These are phyloP conservation scores for Palloptera scutellata DNA, from an alignment of 2,888 invertebrate genomes.

Conservation along the genomic window DNA sequence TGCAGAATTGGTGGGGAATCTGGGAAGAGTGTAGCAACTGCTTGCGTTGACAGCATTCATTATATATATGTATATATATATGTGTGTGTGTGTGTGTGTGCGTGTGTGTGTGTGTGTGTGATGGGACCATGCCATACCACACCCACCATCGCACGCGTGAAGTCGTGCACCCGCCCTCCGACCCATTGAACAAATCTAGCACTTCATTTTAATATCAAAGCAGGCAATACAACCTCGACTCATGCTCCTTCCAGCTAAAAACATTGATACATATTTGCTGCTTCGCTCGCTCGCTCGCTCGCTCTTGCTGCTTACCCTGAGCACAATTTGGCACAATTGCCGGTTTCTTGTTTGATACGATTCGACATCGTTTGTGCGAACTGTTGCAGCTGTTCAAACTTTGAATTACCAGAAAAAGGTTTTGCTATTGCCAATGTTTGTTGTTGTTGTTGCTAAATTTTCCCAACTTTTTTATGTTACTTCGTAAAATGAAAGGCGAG, in stretches of 20 bases:
- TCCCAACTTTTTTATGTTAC: constrained; percentile 5
- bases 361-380: constrained; percentile 47
- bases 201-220: no score
- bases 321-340: constrained; percentile 43
- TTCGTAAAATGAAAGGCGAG: neutral
- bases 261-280: no score
- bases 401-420: constrained; percentile 42
- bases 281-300: no score
- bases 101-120: constrained; percentile 14
- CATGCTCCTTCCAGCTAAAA: no score
- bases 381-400: constrained; percentile 48
- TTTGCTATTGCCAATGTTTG: constrained; percentile 15
- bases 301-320: no score
- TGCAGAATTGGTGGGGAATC: no score
- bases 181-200: no score
- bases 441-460: constrained; percentile 11
- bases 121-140: neutral
- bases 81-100: constrained; percentile 22
- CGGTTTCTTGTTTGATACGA: constrained; percentile 43
- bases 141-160: neutral
- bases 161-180: no score
- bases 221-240: no score
- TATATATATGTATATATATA: constrained; percentile 4
- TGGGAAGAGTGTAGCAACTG: no score
- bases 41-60: neutral